Percentiles rank a stretch among this genome's conserved stretches.
These are phyloP conservation scores for Hypocryptadius cinnamomeus DNA, from an alignment of 2,113 vertebrate genomes.

Conservation along the genomic window DNA sequence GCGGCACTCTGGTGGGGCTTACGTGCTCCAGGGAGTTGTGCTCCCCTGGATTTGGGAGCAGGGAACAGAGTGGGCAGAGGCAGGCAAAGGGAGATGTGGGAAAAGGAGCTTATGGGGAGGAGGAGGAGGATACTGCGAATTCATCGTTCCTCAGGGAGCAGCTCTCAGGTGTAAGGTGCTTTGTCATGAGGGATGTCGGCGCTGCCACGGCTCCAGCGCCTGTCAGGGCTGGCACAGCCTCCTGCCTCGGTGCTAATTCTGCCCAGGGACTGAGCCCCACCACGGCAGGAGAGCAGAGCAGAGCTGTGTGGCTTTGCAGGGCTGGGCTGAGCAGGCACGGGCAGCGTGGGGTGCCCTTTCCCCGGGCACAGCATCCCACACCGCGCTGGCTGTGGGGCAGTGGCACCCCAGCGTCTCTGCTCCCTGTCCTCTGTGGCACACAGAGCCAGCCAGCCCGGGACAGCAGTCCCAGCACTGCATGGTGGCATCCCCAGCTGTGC, in stretches of 20 bases:
- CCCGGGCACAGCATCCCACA: background rate
- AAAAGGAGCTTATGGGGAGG: background rate
- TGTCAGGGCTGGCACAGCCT: background rate
- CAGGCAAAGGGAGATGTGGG: background rate
- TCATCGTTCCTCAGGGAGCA: background rate
- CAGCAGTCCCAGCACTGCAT: rapidly evolving
- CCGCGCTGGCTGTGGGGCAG: rapidly evolving
- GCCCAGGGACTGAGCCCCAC: background rate
- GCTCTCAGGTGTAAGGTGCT: background rate
- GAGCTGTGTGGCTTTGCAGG: background rate
- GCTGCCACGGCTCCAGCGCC: background rate
- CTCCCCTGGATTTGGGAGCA: background rate
- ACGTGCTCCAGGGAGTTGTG: rapidly evolving
- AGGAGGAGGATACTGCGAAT: background rate
- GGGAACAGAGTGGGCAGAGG: background rate
- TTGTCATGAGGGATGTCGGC: background rate
- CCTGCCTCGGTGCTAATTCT: background rate
- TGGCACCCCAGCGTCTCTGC: rapidly evolving
- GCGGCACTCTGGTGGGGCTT: background rate
- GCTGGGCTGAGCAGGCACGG: rapidly evolving
- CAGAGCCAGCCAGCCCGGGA: rapidly evolving
- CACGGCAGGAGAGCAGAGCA: background rate
- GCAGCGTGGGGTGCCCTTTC: background rate
- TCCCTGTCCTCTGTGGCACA: rapidly evolving
- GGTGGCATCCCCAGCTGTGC: background rate